Conservation (phyloP, 2,888 invertebrate genomes). For the Proisotoma minuta region DNA sequence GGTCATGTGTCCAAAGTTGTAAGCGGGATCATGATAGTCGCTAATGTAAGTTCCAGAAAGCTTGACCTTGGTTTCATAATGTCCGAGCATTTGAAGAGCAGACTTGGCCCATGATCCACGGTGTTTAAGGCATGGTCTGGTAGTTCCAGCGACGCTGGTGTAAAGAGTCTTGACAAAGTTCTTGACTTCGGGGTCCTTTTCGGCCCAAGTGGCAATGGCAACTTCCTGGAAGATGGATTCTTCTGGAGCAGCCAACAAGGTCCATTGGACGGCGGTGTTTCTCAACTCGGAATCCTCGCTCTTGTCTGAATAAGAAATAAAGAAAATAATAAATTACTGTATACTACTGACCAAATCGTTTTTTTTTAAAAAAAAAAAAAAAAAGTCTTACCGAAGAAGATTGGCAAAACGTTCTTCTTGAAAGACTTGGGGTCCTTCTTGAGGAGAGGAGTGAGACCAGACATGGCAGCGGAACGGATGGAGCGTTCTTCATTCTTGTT, state of each 20-base stretch:
- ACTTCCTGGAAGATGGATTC: conserved; percentile 35
- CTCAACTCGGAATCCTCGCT: conserved; percentile 38
- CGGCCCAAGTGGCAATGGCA: conserved; percentile 43
- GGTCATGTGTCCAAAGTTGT: conserved; percentile 45
- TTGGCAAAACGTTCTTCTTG: conserved; percentile 38
- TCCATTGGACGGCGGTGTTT: conserved; percentile 33
- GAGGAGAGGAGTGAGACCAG: conserved; percentile 39
- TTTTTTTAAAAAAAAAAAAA: neutral
- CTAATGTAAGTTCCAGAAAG: conserved; percentile 43
- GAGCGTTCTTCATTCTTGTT: conserved; percentile 40
- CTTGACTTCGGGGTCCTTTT: conserved; percentile 43
- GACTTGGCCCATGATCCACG: conserved; percentile 42
- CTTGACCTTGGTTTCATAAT: conserved; percentile 37
- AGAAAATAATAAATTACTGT: neutral
- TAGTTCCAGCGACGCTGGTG: conserved; percentile 30
- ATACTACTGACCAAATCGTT: neutral
- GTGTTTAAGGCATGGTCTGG: conserved; percentile 32
- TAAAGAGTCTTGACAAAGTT: conserved; percentile 42
- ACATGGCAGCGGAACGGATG: conserved; percentile 43
- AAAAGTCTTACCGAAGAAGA: conserved; percentile 31
- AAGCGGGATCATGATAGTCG: conserved; percentile 45
- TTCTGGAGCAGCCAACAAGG: conserved; percentile 25
- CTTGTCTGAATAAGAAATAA: too few relatives aligned
- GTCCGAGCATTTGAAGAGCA: conserved; percentile 36
- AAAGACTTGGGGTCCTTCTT: conserved; percentile 29